phyloP scores from a whole-genome alignment of 2,888 invertebrate species.

The Amphipyra berbera region DNA sequence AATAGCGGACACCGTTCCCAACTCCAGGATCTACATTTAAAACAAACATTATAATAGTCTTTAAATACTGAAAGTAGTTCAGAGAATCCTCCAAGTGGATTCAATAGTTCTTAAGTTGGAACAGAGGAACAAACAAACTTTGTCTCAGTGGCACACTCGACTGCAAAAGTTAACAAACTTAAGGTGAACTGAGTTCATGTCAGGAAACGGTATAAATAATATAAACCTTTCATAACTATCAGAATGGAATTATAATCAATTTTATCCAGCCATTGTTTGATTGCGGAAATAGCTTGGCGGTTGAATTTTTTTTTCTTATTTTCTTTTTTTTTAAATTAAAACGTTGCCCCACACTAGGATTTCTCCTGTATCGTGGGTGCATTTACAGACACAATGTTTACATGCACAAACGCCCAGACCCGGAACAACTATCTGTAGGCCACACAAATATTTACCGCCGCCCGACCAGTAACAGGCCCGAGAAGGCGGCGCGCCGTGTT shows the following conservation, averaged over 20 bases:
- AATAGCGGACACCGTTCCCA: background rate
- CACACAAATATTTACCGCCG: too few species aligned
- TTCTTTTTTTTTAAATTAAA: too few species aligned
- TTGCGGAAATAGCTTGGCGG: too few species aligned
- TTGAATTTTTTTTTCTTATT: too few species aligned
- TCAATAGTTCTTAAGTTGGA: constrained; percentile 46
- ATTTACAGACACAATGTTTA: too few species aligned
- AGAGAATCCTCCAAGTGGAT: constrained; percentile 33
- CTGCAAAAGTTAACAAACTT: constrained; percentile 43
- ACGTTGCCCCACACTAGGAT: too few species aligned
- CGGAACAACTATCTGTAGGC: too few species aligned
- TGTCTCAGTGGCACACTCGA: constrained; percentile 20
- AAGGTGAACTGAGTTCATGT: constrained; percentile 33
- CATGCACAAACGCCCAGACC: too few species aligned
- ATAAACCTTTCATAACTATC: constrained; percentile 24
- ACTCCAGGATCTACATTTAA: background rate
- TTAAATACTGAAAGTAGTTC: constrained; percentile 17
- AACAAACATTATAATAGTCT: constrained; percentile 19
- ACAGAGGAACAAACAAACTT: constrained; percentile 46
- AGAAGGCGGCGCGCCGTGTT: too few species aligned
- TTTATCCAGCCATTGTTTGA: too few species aligned
- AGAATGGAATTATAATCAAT: constrained; percentile 12
- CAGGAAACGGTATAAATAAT: constrained; percentile 43
- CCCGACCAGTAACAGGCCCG: too few species aligned
- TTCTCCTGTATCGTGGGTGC: too few species aligned